Conservation (phyloP, 2,888 invertebrate species). For the Hypena proboscidalis region DNA sequence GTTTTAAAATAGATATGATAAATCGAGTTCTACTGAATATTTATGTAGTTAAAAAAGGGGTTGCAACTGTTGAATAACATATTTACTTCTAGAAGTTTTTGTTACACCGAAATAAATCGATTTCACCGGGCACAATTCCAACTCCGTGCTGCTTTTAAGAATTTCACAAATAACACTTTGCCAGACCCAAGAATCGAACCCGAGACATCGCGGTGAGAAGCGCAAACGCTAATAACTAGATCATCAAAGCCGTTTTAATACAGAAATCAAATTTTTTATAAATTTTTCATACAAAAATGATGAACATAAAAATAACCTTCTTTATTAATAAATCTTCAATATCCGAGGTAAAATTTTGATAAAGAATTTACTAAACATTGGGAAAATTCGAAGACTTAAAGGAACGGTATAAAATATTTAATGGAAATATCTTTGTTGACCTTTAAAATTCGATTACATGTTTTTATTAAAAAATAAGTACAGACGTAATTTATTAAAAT, state of each 20-base stretch:
- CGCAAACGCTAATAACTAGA: too few species aligned
- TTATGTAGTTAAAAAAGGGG: background rate
- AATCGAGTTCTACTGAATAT: conserved; percentile 12
- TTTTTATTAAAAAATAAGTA: conserved; percentile 18
- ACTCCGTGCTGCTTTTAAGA: too few species aligned
- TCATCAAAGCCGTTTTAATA: too few species aligned
- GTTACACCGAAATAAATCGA: background rate
- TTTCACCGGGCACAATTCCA: too few species aligned
- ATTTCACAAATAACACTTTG: too few species aligned
- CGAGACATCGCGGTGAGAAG: too few species aligned
- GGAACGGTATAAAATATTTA: conserved; percentile 33
- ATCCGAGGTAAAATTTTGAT: conserved; percentile 28
- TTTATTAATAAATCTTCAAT: conserved; percentile 29
- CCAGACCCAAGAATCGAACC: too few species aligned
- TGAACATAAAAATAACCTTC: conserved; percentile 23
- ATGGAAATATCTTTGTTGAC: conserved; percentile 27
- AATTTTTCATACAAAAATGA: too few species aligned
- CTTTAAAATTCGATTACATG: conserved; percentile 21
- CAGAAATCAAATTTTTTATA: too few species aligned
- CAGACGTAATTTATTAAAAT: background rate
- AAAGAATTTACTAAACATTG: conserved; percentile 31
- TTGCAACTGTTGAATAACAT: too few species aligned
- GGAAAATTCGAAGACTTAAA: conserved; percentile 21
- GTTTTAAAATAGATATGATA: background rate
- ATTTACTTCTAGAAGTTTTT: background rate